Percentiles rank a stretch among this genome's conserved stretches.
phyloP scores from a whole-genome alignment of 2,113 vertebrate species.

The Raja brachyura region DNA sequence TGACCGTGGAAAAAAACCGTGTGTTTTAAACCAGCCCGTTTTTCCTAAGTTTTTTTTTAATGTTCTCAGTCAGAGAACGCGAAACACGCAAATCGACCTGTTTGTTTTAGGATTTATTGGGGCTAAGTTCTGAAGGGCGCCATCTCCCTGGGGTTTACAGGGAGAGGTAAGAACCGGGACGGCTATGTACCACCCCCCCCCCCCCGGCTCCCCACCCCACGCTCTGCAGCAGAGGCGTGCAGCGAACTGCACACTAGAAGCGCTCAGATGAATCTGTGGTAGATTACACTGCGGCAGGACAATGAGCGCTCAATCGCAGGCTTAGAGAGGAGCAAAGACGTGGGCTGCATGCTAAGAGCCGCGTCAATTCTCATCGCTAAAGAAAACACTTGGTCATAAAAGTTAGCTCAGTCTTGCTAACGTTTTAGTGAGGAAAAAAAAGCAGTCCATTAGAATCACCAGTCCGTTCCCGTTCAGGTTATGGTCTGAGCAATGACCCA shows the following conservation, averaged over 20 bases:
- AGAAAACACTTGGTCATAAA: not conserved
- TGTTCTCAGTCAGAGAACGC: not conserved
- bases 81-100: not conserved
- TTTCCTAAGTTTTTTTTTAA: not conserved
- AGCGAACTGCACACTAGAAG: slow-evolving; percentile 44
- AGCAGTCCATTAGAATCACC: not conserved
- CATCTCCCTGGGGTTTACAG: not conserved
- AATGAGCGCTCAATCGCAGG: slow-evolving; percentile 52
- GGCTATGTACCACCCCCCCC: not conserved
- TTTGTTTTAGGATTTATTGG: not conserved
- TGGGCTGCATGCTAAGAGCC: slow-evolving; percentile 49
- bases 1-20: too few relatives aligned
- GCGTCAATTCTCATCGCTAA: not conserved
- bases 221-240: not conserved
- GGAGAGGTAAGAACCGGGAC: not conserved
- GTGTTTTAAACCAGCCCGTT: not conserved
- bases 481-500: not conserved
- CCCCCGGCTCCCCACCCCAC: not conserved
- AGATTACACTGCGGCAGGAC: slow-evolving; percentile 52
- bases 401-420: too few relatives aligned
- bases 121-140: not conserved
- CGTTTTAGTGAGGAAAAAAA: too few relatives aligned
- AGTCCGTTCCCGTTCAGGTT: not conserved
- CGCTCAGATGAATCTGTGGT: slow-evolving; percentile 53
- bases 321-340: slow-evolving; percentile 49